Base-by-base conservation (phyloP, 2,113 vertebrate species). In the Triplophysa rosa region DNA sequence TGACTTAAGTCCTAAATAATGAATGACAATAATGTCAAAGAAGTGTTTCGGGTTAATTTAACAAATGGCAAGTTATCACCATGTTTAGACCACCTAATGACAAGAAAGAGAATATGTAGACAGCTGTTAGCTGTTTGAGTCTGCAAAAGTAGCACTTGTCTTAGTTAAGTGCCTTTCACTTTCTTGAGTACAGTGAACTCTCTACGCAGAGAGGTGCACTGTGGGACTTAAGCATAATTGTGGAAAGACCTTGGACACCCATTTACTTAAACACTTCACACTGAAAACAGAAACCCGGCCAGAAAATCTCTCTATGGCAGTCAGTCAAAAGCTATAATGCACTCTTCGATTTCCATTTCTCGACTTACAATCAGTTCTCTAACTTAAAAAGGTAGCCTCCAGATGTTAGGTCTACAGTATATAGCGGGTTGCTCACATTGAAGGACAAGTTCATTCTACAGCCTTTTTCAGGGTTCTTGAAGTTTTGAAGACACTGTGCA, bases 341-440 rank as follows among this genome's bases (percentile, higher is more conserved):
- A 73, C 40, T 72, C 54, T 61, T 59, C 33, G 58, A 42, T 59
- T 17, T 2, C 61, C 70, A 61, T 61, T 73, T 73, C 70, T 73
- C 70, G 59, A 8, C 54, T 73, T 73, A 59, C 37, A 72, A 59
- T 72, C 52, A 72, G 69, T 72, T 37, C 33, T 33, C 52, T 56
- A 71, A 37, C 54, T 71, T 70, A 54, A 70, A 47, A 17, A 17
- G 16, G 68, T 71, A 47, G 49, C 19, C 37, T 17, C 19, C 37
- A 56, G 26, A 58, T 59, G 54, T 42, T 59, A 59, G 29, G 54
- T 40, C 54, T 72, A n/a, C n/a, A n/a, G n/a, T n/a, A 33, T 21
- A 42, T 1, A 42, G 54, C 59, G 21, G 70, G 42, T 61, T 47
- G 23, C 59, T 63, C 8, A 40, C 13, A 19, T 16, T 58, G 17